phyloP scores from a whole-genome alignment of 2,888 invertebrate species.

The Baccha elongata region DNA sequence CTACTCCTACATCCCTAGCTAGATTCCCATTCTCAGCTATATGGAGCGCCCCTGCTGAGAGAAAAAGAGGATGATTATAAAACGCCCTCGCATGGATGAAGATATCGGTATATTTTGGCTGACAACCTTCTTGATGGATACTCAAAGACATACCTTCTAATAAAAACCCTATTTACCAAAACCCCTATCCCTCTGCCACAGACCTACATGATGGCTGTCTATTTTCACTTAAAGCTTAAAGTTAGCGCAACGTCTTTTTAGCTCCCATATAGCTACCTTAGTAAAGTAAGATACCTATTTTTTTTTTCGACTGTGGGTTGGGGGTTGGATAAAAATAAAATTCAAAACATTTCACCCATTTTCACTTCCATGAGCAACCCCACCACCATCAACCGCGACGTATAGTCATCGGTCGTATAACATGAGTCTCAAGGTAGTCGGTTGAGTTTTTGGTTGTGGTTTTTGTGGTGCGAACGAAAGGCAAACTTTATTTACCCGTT shows the following conservation, averaged over 20 bases:
- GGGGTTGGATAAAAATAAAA: slow-evolving; percentile 62
- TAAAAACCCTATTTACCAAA: not conserved
- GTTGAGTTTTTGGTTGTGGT: not conserved
- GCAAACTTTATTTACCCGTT: slow-evolving; percentile 68
- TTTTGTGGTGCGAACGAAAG: slow-evolving; percentile 9
- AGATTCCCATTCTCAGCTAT: no score
- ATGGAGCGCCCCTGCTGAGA: slow-evolving; percentile 25
- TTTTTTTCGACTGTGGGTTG: slow-evolving; percentile 26
- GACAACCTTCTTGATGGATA: slow-evolving; percentile 39
- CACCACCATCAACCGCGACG: not conserved
- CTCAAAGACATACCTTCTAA: slow-evolving; percentile 37
- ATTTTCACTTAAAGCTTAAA: slow-evolving; percentile 60
- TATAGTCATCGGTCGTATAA: no score
- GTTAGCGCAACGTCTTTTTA: slow-evolving; percentile 25
- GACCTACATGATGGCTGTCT: slow-evolving; percentile 46
- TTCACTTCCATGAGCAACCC: slow-evolving; percentile 36
- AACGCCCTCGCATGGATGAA: slow-evolving; percentile 52
- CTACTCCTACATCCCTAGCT: not conserved
- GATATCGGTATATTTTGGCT: slow-evolving; percentile 43
- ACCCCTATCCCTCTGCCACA: not conserved
- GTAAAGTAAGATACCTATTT: slow-evolving; percentile 15
- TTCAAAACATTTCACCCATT: slow-evolving; percentile 65
- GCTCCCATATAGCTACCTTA: not conserved
- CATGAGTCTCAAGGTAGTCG: slow-evolving; percentile 17
- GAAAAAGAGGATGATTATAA: slow-evolving; percentile 41